Base-by-base conservation (phyloP, 2,888 invertebrate genomes). In the Ectemnius cavifrons region DNA sequence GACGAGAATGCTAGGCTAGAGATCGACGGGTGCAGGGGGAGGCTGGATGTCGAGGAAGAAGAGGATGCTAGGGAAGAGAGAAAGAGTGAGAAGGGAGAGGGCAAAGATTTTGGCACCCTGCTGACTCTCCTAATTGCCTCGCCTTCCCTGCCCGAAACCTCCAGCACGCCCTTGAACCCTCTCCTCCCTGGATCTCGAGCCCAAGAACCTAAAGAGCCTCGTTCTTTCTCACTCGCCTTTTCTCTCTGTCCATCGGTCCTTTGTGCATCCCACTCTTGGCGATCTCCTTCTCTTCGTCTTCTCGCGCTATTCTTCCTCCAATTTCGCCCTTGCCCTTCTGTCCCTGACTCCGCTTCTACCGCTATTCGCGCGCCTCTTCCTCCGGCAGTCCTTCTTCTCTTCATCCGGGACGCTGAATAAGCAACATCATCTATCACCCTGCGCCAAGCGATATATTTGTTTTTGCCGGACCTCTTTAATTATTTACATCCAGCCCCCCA, bases 391-490 rank as follows among this genome's bases (percentile, higher is more conserved):
- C 77, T 78, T 80, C 52, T 52, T 69, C 78, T 81, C 77, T 67
- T 79, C 80, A 78, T 74, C 71, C 83, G 71, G 82, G 80, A 86
- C 83, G 85, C 86, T 85, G 84, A 89, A 89, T 86, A 84, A 89
- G 89, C 89, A 88, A 83, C 88, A 89, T 89, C 90, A 90, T 90
- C 89, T 89, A 90, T 90, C 90, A 90, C 86, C 87, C 88, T 86
- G 86, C 85, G 88, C 89, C 87, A 89, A 89, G 89, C 88, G 88
- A 90, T 90, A 89, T 90, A 90, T 90, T 90, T 90, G 90, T 90
- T 90, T 89, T 90, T 86, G 84, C 85, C 82, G 85, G 86, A 84
- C 84, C 87, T 88, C 83, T 85, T 86, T 89, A 90, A 90, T 90
- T 90, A 90, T 89, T 89, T 89, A 89, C 86, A 84, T 82, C 73